phyloP scores from a whole-genome alignment of 2,113 vertebrate genomes.

The Rhea pennata region DNA sequence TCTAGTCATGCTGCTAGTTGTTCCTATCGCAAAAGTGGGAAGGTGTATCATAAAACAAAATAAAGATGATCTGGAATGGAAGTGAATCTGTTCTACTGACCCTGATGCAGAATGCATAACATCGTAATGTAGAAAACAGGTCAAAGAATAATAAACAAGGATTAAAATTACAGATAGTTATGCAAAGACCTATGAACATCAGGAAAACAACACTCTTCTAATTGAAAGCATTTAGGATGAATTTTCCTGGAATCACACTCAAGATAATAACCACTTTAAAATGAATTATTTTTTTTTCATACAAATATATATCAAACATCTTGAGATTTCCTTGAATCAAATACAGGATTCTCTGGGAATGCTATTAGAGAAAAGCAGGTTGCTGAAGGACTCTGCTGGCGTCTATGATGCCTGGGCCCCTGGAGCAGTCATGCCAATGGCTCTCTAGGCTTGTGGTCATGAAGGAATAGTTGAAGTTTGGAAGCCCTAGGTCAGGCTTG shows the following conservation, averaged over 20 bases:
- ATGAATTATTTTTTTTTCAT: neutral
- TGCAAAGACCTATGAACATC: neutral
- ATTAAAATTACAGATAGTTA: neutral
- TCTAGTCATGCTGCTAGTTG: slow-evolving; percentile 42
- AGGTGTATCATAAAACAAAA: slow-evolving; percentile 46
- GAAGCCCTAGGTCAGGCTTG: neutral
- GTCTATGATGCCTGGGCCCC: neutral
- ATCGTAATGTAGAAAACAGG: neutral
- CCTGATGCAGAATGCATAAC: neutral
- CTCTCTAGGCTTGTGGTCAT: neutral
- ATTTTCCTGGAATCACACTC: neutral
- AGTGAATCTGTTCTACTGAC: neutral
- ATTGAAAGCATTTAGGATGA: neutral
- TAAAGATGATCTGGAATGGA: neutral
- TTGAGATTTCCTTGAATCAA: neutral
- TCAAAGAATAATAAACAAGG: neutral
- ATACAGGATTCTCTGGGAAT: neutral
- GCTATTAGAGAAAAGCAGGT: neutral
- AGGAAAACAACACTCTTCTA: neutral
- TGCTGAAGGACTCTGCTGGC: neutral
- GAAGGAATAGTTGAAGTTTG: neutral
- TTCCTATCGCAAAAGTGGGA: slow-evolving; percentile 11
- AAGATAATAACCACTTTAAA: neutral
- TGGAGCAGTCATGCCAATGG: neutral
- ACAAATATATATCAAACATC: neutral